phyloP scores from a whole-genome alignment of 2,888 invertebrate species.

The Rapana venosa region DNA sequence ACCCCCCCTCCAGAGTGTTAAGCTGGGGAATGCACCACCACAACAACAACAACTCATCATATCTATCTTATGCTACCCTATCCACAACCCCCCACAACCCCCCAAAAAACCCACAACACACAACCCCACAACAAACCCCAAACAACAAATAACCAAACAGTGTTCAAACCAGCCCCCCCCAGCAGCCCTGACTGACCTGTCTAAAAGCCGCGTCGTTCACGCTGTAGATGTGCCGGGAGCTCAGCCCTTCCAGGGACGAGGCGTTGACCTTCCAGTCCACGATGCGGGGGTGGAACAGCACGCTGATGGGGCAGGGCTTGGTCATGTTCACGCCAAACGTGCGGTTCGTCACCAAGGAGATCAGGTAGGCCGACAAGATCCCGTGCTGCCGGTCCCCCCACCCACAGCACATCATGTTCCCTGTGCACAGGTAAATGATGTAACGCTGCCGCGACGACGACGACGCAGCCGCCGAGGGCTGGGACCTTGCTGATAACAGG shows the following conservation, averaged over 20 bases:
- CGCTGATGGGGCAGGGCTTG: slow-evolving; percentile 52
- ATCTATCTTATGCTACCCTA: too few species aligned
- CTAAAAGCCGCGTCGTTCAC: slow-evolving; percentile 52
- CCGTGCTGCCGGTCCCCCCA: slow-evolving; percentile 58
- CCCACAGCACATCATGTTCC: slow-evolving; percentile 55
- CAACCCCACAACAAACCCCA: too few species aligned
- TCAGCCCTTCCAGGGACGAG: slow-evolving; percentile 46
- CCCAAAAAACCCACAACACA: too few species aligned
- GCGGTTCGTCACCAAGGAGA: slow-evolving; percentile 55
- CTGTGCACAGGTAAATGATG: slow-evolving; percentile 54
- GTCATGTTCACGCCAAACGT: slow-evolving; percentile 56
- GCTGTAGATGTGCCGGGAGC: slow-evolving; percentile 49
- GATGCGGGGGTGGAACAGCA: slow-evolving; percentile 50
- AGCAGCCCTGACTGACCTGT: too few species aligned
- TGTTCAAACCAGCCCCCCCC: too few species aligned
- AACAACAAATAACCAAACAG: too few species aligned
- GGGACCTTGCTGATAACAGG: not conserved
- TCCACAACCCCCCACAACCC: too few species aligned
- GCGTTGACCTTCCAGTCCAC: slow-evolving; percentile 54
- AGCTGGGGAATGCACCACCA: too few species aligned
- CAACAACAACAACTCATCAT: too few species aligned
- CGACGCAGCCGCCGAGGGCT: not conserved
- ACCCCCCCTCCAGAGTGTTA: too few species aligned
- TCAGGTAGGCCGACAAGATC: slow-evolving; percentile 55
- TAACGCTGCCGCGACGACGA: slow-evolving; percentile 18